A percentile compares a stretch with the other conserved stretches of the same genome.
Conservation (phyloP, 53 echinoderm and acorn worm species). For the Patiria pectinifera region DNA sequence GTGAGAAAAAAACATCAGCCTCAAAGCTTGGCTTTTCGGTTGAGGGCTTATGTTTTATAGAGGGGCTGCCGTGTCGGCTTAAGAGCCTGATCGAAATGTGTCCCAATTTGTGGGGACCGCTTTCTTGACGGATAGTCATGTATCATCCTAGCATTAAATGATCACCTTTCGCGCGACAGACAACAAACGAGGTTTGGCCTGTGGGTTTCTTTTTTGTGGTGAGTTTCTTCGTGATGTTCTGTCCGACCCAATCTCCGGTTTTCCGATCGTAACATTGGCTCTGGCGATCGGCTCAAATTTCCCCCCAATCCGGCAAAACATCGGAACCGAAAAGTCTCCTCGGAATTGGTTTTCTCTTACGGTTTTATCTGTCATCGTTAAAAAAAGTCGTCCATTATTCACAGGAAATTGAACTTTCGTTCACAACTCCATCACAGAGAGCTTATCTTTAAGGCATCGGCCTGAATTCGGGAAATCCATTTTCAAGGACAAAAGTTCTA, state of each 20-base stretch:
- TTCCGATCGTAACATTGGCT: neutral
- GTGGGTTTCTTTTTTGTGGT: neutral
- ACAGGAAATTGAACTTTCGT: neutral
- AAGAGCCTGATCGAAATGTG: neutral
- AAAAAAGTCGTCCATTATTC: neutral
- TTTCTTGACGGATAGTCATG: neutral
- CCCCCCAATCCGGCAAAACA: neutral
- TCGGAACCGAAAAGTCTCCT: neutral
- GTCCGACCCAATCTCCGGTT: slow-evolving; percentile 1
- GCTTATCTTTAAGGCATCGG: neutral
- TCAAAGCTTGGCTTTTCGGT: neutral
- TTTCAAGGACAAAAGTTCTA: too few relatives aligned
- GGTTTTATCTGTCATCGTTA: neutral
- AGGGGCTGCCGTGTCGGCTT: neutral
- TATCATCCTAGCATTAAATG: neutral
- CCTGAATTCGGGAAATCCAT: too few relatives aligned
- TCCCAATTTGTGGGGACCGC: neutral
- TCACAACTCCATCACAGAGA: neutral
- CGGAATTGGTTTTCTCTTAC: neutral
- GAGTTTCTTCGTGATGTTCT: neutral
- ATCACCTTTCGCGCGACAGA: neutral
- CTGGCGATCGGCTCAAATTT: neutral
- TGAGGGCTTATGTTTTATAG: neutral
- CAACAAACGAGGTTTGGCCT: neutral
- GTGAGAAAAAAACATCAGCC: neutral